Evolutionary conservation across 2,797 vertebrate species (phyloP).

Genomic region (Tauraco hartlaubi): DNA sequence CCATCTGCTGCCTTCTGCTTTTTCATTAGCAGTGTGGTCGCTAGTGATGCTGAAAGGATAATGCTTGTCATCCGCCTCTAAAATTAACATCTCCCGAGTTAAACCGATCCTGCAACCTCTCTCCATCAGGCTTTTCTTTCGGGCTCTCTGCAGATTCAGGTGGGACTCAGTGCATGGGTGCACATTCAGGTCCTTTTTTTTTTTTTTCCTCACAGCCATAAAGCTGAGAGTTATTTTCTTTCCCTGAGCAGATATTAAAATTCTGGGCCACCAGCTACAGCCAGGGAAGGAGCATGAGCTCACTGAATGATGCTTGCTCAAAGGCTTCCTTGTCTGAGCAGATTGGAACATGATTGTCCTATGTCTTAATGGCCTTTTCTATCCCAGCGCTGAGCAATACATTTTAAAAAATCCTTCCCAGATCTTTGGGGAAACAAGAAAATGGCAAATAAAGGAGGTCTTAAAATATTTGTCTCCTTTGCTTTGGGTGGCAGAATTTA

Average conservation of each 20-base stretch:
- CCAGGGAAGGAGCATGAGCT: neutral
- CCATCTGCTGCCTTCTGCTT: neutral
- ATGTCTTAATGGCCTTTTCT: neutral
- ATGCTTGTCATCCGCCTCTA: neutral
- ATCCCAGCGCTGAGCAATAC: neutral
- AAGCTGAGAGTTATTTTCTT: neutral
- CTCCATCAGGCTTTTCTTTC: neutral
- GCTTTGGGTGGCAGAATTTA: neutral
- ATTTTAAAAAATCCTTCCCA: neutral
- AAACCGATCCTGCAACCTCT: neutral
- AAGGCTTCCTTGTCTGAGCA: slow-evolving; percentile 7
- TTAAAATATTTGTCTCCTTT: neutral
- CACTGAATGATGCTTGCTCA: neutral
- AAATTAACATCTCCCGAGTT: neutral
- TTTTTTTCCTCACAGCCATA: neutral
- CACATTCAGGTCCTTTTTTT: neutral
- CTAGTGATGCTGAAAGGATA: neutral
- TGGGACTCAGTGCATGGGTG: neutral
- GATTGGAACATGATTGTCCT: neutral
- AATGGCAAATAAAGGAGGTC: neutral
- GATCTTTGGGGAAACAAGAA: neutral
- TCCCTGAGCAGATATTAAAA: neutral
- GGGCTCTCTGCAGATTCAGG: neutral
- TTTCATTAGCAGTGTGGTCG: neutral
- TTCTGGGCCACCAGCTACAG: neutral